Evolutionary conservation across 2,797 vertebrate species (phyloP).

Genomic region (Tachyglossus aculeatus): DNA sequence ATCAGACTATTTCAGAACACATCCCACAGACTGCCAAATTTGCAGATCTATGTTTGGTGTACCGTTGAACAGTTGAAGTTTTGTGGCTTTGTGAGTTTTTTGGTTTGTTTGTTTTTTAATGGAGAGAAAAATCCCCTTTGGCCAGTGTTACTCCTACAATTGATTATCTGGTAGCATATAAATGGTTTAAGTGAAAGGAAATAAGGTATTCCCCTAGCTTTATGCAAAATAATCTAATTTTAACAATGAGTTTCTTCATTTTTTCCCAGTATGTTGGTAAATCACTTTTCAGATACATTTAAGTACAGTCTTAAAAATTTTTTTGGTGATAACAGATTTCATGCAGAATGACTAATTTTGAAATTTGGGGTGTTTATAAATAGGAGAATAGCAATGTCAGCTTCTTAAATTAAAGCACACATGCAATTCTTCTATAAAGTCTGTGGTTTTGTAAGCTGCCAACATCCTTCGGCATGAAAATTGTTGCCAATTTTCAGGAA

Average conservation of each 20-base stretch:
- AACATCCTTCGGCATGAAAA: not conserved
- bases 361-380: not conserved
- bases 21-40: constrained; percentile 28
- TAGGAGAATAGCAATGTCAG: too few species aligned
- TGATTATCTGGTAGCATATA: not conserved
- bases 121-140: constrained; percentile 2
- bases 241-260: constrained; percentile 6
- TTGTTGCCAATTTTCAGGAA: not conserved
- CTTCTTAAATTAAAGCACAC: not conserved
- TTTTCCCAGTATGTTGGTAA: not conserved
- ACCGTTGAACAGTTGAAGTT: constrained; percentile 7
- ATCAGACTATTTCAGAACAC: constrained; percentile 17
- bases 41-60: constrained; percentile 37
- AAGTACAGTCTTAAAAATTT: not conserved
- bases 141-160: constrained; percentile 15
- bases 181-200: too few species aligned
- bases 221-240: too few species aligned
- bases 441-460: not conserved
- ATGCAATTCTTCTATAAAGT: not conserved
- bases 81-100: constrained; percentile 1
- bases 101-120: not conserved
- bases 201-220: too few species aligned
- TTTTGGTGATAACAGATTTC: not conserved
- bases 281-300: not conserved
- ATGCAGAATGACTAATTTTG: constrained; percentile 1